Percentiles rank a stretch among this genome's conserved stretches.
phyloP scores from a whole-genome alignment of 1,140 invertebrate species.

The Cryptotermes secundus region DNA sequence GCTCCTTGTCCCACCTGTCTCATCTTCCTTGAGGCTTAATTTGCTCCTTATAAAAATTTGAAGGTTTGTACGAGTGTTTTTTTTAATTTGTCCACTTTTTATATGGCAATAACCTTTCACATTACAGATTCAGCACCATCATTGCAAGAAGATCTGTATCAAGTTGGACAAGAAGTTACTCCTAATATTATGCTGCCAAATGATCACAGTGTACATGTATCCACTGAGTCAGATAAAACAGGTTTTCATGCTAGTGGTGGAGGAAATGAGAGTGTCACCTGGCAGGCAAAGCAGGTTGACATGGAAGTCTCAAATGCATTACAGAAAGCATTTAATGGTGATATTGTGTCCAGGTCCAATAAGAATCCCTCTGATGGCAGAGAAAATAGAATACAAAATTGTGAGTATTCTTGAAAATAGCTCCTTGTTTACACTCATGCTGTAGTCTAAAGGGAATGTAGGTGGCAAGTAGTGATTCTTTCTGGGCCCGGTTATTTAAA shows the following conservation, averaged over 20 bases:
- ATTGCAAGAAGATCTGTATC: neutral
- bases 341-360: neutral
- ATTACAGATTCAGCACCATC: neutral
- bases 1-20: too few relatives aligned
- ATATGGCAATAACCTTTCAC: too few relatives aligned
- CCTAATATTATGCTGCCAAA: neutral
- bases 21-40: too few relatives aligned
- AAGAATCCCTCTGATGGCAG: neutral
- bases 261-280: neutral
- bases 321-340: neutral
- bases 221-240: neutral
- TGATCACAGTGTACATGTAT: neutral
- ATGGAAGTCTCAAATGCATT: neutral
- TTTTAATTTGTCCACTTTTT: too few relatives aligned
- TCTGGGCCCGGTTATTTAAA: too few relatives aligned
- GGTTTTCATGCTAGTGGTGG: neutral
- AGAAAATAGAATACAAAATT: neutral
- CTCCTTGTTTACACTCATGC: too few relatives aligned
- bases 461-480: too few relatives aligned
- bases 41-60: too few relatives aligned
- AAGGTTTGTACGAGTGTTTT: too few relatives aligned
- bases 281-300: neutral
- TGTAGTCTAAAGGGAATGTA: too few relatives aligned
- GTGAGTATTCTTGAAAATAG: neutral
- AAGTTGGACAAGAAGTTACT: neutral